Percentiles rank a stretch among this genome's conserved stretches.
Evolutionary conservation across 53 echinoderm and acorn worm species (phyloP).

Genomic region (Holothuria leucospilota): DNA sequence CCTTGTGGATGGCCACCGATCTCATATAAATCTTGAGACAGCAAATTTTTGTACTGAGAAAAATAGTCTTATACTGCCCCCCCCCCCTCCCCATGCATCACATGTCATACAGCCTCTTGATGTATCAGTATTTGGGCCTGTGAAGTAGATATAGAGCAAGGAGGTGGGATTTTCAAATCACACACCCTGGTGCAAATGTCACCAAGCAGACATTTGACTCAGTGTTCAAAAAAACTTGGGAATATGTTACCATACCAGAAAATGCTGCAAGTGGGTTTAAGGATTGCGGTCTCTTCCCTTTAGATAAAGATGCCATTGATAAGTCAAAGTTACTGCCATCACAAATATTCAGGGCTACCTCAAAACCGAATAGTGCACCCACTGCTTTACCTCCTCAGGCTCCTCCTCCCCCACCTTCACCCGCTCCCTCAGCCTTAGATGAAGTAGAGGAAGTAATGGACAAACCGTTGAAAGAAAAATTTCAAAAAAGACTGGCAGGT

Average conservation of each 20-base stretch:
- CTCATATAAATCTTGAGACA: constrained; percentile 37
- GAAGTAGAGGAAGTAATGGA: not conserved
- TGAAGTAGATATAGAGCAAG: constrained; percentile 52
- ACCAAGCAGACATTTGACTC: constrained; percentile 54
- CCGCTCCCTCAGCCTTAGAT: not conserved
- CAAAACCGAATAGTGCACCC: not conserved
- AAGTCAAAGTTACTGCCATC: constrained; percentile 52
- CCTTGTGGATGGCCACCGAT: constrained; percentile 46
- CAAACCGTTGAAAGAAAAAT: not conserved
- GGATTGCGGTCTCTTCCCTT: constrained; percentile 42
- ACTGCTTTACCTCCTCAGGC: not conserved
- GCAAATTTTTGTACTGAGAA: constrained; percentile 40
- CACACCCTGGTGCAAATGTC: constrained; percentile 49
- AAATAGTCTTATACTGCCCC: constrained; percentile 30
- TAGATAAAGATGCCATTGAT: constrained; percentile 39
- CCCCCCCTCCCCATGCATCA: constrained; percentile 62
- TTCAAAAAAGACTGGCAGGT: not conserved
- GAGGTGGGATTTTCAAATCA: constrained; percentile 36
- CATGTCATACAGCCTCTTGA: constrained; percentile 67
- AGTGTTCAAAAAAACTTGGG: constrained; percentile 57
- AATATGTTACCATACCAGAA: not conserved
- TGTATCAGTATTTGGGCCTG: constrained; percentile 34
- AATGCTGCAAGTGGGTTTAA: constrained; percentile 49
- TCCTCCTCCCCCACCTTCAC: not conserved
- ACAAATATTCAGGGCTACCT: not conserved